Evolutionary conservation across 2,888 invertebrate species (phyloP), one percentile per base, ranked within the genome.

Genomic region (Entomobrya proxima): DNA sequence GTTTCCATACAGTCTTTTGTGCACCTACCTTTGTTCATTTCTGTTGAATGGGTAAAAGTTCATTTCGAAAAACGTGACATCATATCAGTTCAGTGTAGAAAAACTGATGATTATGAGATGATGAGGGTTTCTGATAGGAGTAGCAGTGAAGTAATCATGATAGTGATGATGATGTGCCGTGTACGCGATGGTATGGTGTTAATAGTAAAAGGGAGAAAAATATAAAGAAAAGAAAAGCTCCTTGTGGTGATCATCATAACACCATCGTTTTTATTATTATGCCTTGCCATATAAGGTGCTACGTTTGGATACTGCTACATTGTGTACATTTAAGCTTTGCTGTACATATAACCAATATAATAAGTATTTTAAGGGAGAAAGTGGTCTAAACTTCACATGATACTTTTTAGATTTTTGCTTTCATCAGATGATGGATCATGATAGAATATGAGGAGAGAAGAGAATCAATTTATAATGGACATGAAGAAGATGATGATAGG

Each of bases 381-480:
- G 83, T 77, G 83, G 77, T 83, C 55, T 27, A 77, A 83, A 83
- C 77, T 83, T 83, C 77, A 35, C 77, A 83, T 76, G 58, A 83
- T 83, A 84, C 86, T 86, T 83, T 77, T 83, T 83, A 88, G 88
- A 87, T 87, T 80, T 72, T 83, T 76, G 83, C 76, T 86, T 85
- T 86, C 87, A 85, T 88, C 86, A 86, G 86, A 87, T 87, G 88
- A 87, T 88, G 89, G 88, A 88, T 89, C 89, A 88, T 89, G 88
- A 89, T 89, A 86, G 88, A 88, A 89, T 88, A 83, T 83, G 83
- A 83, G 83, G 44, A 82, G 89, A 80, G 88, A n/a, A n/a, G n/a
- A 88, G 88, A 88, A 88, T 88, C 88, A 88, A 89, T 89, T 88
- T 88, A 88, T 89, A 89, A 89, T 89, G 88, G 88, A 86, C 87